Percentiles rank a stretch among this genome's conserved stretches.
Evolutionary conservation across 1,140 invertebrate genomes (phyloP).

Genomic region (Thaumatotibia leucotreta): DNA sequence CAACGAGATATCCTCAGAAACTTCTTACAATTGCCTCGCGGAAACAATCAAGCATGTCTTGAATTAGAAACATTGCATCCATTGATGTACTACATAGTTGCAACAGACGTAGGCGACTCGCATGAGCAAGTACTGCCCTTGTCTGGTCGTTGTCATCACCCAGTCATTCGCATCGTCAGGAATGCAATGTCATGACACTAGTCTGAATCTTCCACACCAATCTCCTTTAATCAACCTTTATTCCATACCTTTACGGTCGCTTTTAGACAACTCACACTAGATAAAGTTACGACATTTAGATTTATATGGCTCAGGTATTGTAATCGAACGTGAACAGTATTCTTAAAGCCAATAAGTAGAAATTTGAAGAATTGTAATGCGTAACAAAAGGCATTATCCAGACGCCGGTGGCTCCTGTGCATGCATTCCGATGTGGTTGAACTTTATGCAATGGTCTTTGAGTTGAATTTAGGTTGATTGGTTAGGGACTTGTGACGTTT

Average conservation of each 20-base stretch:
- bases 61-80: conserved; percentile 12
- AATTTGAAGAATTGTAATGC: conserved; percentile 41
- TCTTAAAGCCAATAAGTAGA: conserved; percentile 38
- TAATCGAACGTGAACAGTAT: conserved; percentile 47
- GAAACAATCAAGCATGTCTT: not conserved
- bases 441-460: conserved; percentile 21
- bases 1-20: no score
- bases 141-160: conserved; percentile 69
- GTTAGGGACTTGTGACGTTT: conserved; percentile 31
- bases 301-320: not conserved
- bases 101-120: conserved; percentile 33
- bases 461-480: conserved; percentile 18
- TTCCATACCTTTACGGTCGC: not conserved
- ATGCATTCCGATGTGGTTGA: conserved; percentile 30
- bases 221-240: conserved; percentile 22
- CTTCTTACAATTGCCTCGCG: not conserved
- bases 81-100: conserved; percentile 20
- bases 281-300: conserved; percentile 25
- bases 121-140: conserved; percentile 61
- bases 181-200: conserved; percentile 70
- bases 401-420: conserved; percentile 34
- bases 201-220: conserved; percentile 33
- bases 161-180: conserved; percentile 68
- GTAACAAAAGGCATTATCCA: conserved; percentile 59
- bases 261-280: conserved; percentile 16